Conservation (phyloP, 2,797 vertebrate genomes). For the Serranus cabrilla region DNA sequence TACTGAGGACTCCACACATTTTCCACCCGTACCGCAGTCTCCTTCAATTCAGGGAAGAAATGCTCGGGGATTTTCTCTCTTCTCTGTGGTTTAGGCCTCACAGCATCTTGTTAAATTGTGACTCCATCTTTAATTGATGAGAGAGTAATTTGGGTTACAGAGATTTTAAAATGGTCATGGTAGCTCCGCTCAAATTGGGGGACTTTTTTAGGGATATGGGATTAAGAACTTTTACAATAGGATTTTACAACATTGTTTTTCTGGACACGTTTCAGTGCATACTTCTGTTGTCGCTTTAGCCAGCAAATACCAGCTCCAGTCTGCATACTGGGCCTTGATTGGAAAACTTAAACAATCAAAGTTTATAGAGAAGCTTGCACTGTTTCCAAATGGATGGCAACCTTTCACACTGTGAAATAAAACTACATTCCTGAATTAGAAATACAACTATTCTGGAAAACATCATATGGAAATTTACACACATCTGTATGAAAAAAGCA, state of each 20-base stretch:
- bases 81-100: conserved; percentile 66
- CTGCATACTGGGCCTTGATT: conserved; percentile 49
- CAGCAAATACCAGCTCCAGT: conserved; percentile 24
- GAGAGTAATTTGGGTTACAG: conserved; percentile 60
- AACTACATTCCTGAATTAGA: conserved; percentile 5
- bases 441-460: conserved; percentile 37
- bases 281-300: conserved; percentile 30
- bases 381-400: conserved; percentile 56
- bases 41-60: conserved; percentile 58
- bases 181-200: conserved; percentile 38
- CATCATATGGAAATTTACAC: conserved; percentile 17
- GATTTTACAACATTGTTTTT: conserved; percentile 65
- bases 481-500: conserved; percentile 17
- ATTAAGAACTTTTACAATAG: conserved; percentile 61
- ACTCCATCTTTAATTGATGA: conserved; percentile 73
- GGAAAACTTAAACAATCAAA: conserved; percentile 53
- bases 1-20: conserved; percentile 69
- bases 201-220: conserved; percentile 31
- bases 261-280: conserved; percentile 50
- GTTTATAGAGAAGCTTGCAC: conserved; percentile 38
- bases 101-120: conserved; percentile 67
- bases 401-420: conserved; percentile 23
- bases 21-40: conserved; percentile 72
- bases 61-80: conserved; percentile 64
- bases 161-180: conserved; percentile 53